phyloP scores from a whole-genome alignment of 2,888 invertebrate genomes.

The Drosophila stalkeri region DNA sequence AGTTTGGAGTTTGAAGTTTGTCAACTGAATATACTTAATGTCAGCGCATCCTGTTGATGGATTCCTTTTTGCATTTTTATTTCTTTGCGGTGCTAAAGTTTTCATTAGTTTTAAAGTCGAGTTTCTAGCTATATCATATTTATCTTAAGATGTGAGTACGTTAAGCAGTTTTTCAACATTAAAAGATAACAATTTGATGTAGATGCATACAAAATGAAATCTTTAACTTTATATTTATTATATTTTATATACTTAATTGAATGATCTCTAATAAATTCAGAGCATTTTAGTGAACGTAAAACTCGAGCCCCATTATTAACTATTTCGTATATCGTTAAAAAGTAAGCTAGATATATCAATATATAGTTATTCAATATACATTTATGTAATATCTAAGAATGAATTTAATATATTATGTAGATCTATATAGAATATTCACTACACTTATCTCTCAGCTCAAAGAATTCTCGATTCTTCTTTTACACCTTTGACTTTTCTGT shows the following conservation, averaged over 20 bases:
- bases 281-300: too few relatives aligned
- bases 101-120: slow-evolving; percentile 4
- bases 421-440: neutral
- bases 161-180: neutral
- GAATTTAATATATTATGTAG: neutral
- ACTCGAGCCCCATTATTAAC: too few relatives aligned
- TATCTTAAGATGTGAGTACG: too few relatives aligned
- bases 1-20: slow-evolving; percentile 52
- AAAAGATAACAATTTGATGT: neutral
- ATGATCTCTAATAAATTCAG: too few relatives aligned
- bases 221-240: too few relatives aligned
- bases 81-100: slow-evolving; percentile 2
- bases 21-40: slow-evolving; percentile 66
- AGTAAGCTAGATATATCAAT: too few relatives aligned
- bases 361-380: neutral
- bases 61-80: slow-evolving; percentile 26
- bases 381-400: neutral
- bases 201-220: neutral
- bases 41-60: slow-evolving; percentile 61
- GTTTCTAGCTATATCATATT: neutral
- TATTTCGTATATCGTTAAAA: too few relatives aligned
- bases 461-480: neutral
- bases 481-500: neutral
- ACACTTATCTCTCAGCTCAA: neutral
- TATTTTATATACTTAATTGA: too few relatives aligned